Evolutionary conservation across 2,797 vertebrate genomes (phyloP).

Genomic region (Anguilla marmorata): DNA sequence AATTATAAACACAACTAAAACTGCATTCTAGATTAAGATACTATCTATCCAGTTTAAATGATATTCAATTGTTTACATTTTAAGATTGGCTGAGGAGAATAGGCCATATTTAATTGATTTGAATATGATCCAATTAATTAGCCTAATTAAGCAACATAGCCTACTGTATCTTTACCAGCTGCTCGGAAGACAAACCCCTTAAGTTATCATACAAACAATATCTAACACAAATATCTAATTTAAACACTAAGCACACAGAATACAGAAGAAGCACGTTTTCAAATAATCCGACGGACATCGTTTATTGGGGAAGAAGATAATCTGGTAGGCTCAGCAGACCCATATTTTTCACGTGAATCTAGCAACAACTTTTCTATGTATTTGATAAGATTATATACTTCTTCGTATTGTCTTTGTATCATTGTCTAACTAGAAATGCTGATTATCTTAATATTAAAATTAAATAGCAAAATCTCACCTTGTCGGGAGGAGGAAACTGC

Average conservation of each 20-base stretch:
- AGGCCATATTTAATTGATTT: not conserved
- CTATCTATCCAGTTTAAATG: not conserved
- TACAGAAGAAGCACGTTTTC: not conserved
- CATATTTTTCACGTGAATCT: not conserved
- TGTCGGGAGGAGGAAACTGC: conserved; percentile 89
- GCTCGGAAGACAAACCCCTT: not conserved
- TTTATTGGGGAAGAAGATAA: not conserved
- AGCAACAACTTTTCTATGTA: not conserved
- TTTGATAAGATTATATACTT: not conserved
- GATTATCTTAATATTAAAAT: not conserved
- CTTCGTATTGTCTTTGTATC: not conserved
- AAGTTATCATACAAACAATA: not conserved
- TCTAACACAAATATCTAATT: not conserved
- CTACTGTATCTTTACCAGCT: not conserved
- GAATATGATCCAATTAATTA: not conserved
- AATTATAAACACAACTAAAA: not conserved
- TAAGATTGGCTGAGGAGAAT: not conserved
- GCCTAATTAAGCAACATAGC: not conserved
- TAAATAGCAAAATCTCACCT: conserved; percentile 67
- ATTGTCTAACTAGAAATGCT: not conserved
- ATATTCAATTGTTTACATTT: not conserved
- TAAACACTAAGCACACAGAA: not conserved
- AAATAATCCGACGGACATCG: not conserved
- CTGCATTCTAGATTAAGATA: not conserved
- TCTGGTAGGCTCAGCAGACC: not conserved